Evolutionary conservation across 2,113 vertebrate species (phyloP).

Genomic region (Marmota monax): DNA sequence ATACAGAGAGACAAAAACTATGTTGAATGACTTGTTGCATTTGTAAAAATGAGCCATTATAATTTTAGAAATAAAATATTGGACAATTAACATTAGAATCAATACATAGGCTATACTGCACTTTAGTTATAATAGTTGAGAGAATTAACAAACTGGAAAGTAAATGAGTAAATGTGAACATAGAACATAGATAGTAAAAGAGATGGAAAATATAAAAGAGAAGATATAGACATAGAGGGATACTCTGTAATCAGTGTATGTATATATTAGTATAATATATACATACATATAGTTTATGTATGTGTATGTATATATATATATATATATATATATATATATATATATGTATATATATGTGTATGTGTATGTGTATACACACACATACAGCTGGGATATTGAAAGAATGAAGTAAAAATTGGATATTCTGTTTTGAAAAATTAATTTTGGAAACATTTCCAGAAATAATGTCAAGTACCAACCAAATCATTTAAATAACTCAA

Average conservation of each 20-base stretch:
- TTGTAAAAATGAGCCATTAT: background rate
- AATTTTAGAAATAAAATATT: conserved; percentile 16
- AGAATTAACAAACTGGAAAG: background rate
- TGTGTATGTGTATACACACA: background rate
- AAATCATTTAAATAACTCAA: background rate
- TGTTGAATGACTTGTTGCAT: background rate
- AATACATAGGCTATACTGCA: background rate
- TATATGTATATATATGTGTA: no score
- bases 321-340: no score
- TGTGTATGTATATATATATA: no score
- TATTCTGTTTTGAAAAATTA: background rate
- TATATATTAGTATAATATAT: no score
- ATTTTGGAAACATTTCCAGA: background rate
- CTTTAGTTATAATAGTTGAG: background rate
- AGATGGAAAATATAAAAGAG: background rate
- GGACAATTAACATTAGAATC: background rate
- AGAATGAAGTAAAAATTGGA: background rate
- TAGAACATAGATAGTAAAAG: background rate
- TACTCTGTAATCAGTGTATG: background rate
- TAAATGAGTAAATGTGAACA: background rate
- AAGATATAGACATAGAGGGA: background rate
- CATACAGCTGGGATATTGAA: background rate
- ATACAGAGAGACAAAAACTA: background rate
- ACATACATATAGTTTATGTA: no score
- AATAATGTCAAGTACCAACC: background rate